phyloP scores from a whole-genome alignment of 2,888 invertebrate species.

The Polydesmus complanatus region DNA sequence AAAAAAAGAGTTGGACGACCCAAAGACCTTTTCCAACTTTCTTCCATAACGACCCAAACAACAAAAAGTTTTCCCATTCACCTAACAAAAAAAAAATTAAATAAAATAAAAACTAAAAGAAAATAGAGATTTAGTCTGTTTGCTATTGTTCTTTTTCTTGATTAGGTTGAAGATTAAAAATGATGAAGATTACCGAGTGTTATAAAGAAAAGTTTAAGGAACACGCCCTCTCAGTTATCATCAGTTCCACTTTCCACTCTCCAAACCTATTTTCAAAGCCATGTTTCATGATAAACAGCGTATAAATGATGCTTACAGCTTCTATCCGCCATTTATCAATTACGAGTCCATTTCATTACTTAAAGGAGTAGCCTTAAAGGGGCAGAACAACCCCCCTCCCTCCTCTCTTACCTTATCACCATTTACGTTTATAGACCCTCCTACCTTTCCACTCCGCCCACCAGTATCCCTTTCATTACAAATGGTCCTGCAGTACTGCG shows the following conservation, averaged over 20 bases:
- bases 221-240: background rate
- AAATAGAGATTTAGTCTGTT: too few species aligned
- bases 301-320: background rate
- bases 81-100: too few species aligned
- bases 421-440: too few species aligned
- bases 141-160: background rate
- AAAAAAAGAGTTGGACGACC: too few species aligned
- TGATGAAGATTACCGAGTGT: background rate
- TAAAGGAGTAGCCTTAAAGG: background rate
- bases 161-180: background rate
- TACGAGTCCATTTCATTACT: background rate
- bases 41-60: too few species aligned
- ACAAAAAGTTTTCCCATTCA: too few species aligned
- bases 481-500: background rate
- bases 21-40: too few species aligned
- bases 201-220: background rate
- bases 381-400: too few species aligned
- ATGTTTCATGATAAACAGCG: background rate
- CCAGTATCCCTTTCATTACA: too few species aligned
- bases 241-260: background rate
- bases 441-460: too few species aligned
- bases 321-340: background rate
- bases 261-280: background rate
- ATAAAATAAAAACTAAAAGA: too few species aligned
- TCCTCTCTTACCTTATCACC: too few species aligned